A percentile compares a stretch with the other conserved stretches of the same genome.
Conservation (phyloP, 1,140 invertebrate species). For the Grapholita molesta region DNA sequence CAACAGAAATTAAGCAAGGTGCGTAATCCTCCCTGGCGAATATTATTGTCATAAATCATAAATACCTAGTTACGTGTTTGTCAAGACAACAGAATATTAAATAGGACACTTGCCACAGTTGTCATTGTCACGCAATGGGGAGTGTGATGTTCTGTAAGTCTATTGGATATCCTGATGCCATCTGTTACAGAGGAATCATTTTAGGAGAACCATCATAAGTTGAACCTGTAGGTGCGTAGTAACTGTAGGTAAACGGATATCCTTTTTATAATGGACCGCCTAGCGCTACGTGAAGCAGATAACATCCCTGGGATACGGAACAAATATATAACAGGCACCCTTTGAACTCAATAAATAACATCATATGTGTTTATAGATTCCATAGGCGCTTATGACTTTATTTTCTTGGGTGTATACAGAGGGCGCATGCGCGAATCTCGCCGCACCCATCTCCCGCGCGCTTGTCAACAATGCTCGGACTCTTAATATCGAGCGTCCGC, state of each 20-base stretch:
- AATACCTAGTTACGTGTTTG: not conserved
- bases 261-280: not conserved
- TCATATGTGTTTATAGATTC: not conserved
- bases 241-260: not conserved
- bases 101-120: constrained; percentile 4
- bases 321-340: not conserved
- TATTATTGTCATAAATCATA: not conserved
- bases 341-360: not conserved
- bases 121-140: not conserved
- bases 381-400: not conserved
- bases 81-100: constrained; percentile 12
- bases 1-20: not conserved
- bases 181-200: not conserved
- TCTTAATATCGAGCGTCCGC: not conserved
- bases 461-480: constrained; percentile 4
- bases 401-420: not conserved
- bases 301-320: not conserved
- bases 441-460: constrained; percentile 11
- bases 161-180: not conserved
- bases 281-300: not conserved
- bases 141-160: not conserved
- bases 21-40: not conserved
- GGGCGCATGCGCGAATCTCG: constrained; percentile 13
- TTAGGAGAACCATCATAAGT: not conserved
- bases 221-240: not conserved